A percentile compares a stretch with the other conserved stretches of the same genome.
Evolutionary conservation across 2,797 vertebrate species (phyloP).

Genomic region (Oryzias dopingdopingensis): DNA sequence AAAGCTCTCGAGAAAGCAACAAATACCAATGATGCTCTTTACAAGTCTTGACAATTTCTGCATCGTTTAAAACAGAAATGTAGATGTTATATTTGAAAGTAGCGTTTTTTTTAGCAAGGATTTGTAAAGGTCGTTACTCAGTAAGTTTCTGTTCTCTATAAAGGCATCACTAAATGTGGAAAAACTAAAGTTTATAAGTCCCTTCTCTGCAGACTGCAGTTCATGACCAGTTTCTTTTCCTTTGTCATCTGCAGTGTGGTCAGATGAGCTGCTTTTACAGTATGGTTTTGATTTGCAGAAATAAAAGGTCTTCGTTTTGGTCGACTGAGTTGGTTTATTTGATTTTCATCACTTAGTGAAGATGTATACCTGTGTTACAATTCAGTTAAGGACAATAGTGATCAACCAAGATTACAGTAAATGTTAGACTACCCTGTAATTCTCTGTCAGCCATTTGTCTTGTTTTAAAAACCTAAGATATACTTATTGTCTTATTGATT

Average conservation of each 20-base stretch:
- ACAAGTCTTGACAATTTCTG: no score
- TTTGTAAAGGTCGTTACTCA: no score
- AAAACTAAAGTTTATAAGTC: no score
- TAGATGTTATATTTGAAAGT: no score
- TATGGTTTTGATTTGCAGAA: slow-evolving; percentile 29
- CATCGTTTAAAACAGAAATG: no score
- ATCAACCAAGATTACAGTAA: background rate
- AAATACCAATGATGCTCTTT: no score
- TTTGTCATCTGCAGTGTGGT: background rate
- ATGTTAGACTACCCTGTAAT: slow-evolving; percentile 1
- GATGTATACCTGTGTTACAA: slow-evolving; percentile 3
- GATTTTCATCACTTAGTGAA: slow-evolving; percentile 16
- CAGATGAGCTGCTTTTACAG: slow-evolving; percentile 17
- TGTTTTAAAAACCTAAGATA: background rate
- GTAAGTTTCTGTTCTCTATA: no score
- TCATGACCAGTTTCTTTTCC: no score
- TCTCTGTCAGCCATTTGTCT: background rate
- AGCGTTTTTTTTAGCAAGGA: no score
- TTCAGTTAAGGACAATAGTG: background rate
- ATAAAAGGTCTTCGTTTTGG: slow-evolving; percentile 7
- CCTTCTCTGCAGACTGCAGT: no score
- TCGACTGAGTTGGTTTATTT: slow-evolving; percentile 2
- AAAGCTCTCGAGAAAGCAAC: no score
- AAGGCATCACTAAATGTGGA: no score
- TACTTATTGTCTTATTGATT: background rate